These are phyloP conservation scores for Emmelina monodactyla DNA, from an alignment of 2,888 invertebrate species.

Conservation along the genomic window DNA sequence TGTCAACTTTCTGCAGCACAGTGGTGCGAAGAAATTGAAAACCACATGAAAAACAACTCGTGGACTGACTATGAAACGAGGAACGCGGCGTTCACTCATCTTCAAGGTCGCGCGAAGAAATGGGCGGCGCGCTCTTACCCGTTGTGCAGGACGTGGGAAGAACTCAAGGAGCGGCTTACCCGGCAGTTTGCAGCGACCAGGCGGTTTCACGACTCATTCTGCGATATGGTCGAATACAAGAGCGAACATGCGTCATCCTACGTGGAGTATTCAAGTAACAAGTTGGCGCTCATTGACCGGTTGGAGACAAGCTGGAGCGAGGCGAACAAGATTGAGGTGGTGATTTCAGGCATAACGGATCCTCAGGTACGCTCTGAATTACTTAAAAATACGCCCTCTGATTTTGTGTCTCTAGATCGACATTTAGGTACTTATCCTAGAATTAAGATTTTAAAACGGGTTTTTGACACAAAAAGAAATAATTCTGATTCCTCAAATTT, in stretches of 20 bases:
- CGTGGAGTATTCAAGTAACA: conserved; percentile 7
- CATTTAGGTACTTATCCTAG: background rate
- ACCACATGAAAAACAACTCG: too few relatives aligned
- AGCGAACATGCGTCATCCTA: conserved; percentile 9
- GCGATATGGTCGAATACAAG: conserved; percentile 8
- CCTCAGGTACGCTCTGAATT: conserved; percentile 8
- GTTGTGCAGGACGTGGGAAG: conserved; percentile 5
- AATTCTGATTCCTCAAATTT: background rate
- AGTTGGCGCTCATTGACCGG: conserved; percentile 7
- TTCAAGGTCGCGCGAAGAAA: background rate
- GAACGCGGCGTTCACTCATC: too few relatives aligned
- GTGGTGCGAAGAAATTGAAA: too few relatives aligned
- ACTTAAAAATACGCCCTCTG: background rate
- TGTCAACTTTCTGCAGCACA: too few relatives aligned
- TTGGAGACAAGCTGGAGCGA: conserved; percentile 5
- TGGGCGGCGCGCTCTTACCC: conserved; percentile 5
- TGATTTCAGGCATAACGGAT: conserved; percentile 11
- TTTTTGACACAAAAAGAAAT: background rate
- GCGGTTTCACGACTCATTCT: conserved; percentile 10
- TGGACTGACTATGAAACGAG: too few relatives aligned
- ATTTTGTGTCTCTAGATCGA: background rate
- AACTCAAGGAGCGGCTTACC: conserved; percentile 4
- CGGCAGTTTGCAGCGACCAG: conserved; percentile 8
- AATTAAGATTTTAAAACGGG: background rate
- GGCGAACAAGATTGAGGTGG: conserved; percentile 10